A percentile compares a stretch with the other conserved stretches of the same genome.
Conservation (phyloP, 1,140 invertebrate species). For the Eubasilissa regina region DNA sequence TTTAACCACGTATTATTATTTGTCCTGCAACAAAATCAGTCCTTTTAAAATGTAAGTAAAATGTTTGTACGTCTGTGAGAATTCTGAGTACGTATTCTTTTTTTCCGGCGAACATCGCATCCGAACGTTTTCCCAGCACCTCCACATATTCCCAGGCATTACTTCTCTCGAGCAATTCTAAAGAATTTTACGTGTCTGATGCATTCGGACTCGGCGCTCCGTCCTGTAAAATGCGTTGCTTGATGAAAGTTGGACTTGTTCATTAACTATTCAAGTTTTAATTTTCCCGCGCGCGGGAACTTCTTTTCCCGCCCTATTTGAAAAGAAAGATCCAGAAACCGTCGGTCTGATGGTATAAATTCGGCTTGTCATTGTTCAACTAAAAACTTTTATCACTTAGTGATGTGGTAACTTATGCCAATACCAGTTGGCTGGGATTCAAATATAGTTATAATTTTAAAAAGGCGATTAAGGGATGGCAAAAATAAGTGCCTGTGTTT, state of each 20-base stretch:
- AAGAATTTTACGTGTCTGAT: conserved; percentile 8
- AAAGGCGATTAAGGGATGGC: too few relatives aligned
- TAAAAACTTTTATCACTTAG: too few relatives aligned
- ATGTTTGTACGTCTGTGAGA: conserved; percentile 23
- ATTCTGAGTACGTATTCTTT: neutral
- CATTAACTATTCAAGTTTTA: conserved; percentile 60
- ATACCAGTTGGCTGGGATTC: too few relatives aligned
- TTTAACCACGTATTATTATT: too few relatives aligned
- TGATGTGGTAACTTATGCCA: too few relatives aligned
- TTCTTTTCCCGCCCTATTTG: conserved; percentile 26
- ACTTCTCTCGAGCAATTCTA: neutral
- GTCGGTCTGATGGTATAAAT: too few relatives aligned
- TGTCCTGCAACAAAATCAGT: too few relatives aligned
- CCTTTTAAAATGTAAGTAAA: neutral
- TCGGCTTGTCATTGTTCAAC: too few relatives aligned
- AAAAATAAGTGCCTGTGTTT: too few relatives aligned
- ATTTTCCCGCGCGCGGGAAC: conserved; percentile 50
- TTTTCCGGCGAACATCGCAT: neutral
- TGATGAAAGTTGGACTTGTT: conserved; percentile 39
- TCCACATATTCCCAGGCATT: neutral
- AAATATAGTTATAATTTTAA: too few relatives aligned
- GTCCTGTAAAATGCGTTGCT: neutral
- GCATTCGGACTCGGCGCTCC: conserved; percentile 19
- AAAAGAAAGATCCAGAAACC: neutral
- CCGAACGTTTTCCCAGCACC: conserved; percentile 8